phyloP scores from a whole-genome alignment of 1,140 invertebrate genomes.

The Riptortus pedestris region DNA sequence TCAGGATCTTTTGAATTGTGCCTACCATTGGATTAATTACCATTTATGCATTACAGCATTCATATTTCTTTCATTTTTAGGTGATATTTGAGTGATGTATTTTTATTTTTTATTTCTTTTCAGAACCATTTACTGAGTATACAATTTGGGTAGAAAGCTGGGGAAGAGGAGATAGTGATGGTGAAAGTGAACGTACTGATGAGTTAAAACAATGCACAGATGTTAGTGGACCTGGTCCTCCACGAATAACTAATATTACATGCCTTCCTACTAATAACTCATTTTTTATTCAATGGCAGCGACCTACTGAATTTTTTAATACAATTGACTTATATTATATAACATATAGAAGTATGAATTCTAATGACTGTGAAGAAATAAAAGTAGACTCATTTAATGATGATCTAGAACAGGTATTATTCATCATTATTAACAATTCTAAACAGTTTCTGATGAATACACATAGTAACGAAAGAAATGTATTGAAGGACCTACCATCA shows the following conservation, averaged over 20 bases:
- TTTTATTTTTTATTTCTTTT: conserved; percentile 34
- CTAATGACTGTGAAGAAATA: conserved; percentile 50
- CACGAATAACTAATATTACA: conserved; percentile 67
- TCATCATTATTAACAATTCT: too few species aligned
- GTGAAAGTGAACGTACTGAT: conserved; percentile 59
- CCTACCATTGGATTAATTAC: too few species aligned
- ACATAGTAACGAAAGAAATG: too few species aligned
- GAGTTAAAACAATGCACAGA: conserved; percentile 64
- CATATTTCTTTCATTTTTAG: too few species aligned
- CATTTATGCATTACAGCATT: too few species aligned
- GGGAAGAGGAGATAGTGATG: conserved; percentile 47
- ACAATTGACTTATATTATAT: conserved; percentile 71
- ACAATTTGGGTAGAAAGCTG: conserved; percentile 75
- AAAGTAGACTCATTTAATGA: conserved; percentile 47
- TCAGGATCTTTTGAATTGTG: too few species aligned
- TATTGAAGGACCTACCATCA: too few species aligned
- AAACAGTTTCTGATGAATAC: too few species aligned
- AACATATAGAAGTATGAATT: conserved; percentile 50
- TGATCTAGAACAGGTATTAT: conserved; percentile 36
- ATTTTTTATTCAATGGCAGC: conserved; percentile 68
- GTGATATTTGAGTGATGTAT: too few species aligned
- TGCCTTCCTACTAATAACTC: conserved; percentile 60
- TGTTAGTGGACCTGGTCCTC: conserved; percentile 66
- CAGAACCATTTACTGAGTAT: conserved; percentile 72
- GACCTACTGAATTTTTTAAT: conserved; percentile 59